These are phyloP conservation scores for Patella vulgata DNA, from an alignment of 1,140 invertebrate genomes.

Conservation along the genomic window DNA sequence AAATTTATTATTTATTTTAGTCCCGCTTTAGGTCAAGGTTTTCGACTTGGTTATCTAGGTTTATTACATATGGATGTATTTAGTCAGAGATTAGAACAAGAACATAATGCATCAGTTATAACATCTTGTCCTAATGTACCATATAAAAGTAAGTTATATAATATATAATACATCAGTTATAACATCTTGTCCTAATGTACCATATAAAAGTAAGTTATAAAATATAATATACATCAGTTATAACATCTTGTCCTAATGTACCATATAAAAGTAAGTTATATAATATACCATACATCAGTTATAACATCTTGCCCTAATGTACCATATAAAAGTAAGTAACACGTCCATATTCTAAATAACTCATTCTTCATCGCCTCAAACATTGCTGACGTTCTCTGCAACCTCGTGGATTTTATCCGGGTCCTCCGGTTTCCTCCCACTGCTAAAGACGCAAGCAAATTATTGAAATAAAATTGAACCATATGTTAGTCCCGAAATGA, in stretches of 20 bases:
- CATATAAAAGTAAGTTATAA: constrained; percentile 77
- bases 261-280: constrained; percentile 79
- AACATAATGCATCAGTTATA: constrained; percentile 88
- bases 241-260: constrained; percentile 93
- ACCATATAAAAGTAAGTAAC: constrained; percentile 79
- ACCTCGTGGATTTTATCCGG: too few relatives aligned
- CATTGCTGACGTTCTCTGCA: too few relatives aligned
- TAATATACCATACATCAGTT: constrained; percentile 80
- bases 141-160: constrained; percentile 75
- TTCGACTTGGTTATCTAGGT: constrained; percentile 86
- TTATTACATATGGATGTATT: constrained; percentile 97
- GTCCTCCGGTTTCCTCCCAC: too few relatives aligned
- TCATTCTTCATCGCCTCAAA: too few relatives aligned
- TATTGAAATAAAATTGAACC: too few relatives aligned
- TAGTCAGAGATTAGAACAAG: constrained; percentile 91
- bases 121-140: constrained; percentile 94
- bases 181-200: constrained; percentile 92
- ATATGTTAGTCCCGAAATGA: too few relatives aligned
- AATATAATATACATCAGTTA: constrained; percentile 81
- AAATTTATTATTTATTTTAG: constrained; percentile 67
- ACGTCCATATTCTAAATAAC: neutral
- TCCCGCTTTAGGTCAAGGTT: constrained; percentile 92
- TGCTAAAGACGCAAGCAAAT: too few relatives aligned
- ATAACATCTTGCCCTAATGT: constrained; percentile 94
- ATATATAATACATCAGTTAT: constrained; percentile 85